Percentiles rank a stretch among this genome's conserved stretches.
phyloP scores from a whole-genome alignment of 92 coral and sea anemone species.

The Palythoa grandis region DNA sequence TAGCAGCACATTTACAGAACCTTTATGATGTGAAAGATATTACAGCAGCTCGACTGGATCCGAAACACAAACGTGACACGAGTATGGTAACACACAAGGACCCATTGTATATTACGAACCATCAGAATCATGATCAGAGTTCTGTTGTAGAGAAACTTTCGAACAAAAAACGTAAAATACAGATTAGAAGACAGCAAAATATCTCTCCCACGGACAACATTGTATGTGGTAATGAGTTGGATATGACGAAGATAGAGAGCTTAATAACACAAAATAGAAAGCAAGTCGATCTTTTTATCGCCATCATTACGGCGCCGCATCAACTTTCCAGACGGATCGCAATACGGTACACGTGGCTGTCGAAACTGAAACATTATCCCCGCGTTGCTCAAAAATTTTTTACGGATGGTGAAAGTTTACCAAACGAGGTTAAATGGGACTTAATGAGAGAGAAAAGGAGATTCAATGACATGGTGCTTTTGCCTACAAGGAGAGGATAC shows the following conservation, averaged over 20 bases:
- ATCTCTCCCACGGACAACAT: background rate
- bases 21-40: background rate
- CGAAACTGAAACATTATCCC: conserved; percentile 29
- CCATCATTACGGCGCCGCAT: conserved; percentile 40
- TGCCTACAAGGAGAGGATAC: too few species aligned
- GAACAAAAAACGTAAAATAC: background rate
- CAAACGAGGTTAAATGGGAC: background rate
- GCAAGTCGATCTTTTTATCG: conserved; percentile 53
- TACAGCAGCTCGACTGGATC: background rate
- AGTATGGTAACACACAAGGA: background rate
- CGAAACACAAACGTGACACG: background rate
- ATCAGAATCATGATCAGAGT: background rate
- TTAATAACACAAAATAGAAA: conserved; percentile 13
- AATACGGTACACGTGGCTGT: conserved; percentile 44
- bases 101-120: background rate
- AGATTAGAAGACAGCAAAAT: background rate
- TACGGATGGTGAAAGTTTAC: conserved; percentile 48
- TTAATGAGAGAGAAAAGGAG: conserved; percentile 24
- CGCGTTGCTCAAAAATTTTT: conserved; percentile 53
- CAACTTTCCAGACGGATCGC: conserved; percentile 36
- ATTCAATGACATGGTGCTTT: too few species aligned
- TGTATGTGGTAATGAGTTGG: conserved; percentile 29
- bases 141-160: background rate
- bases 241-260: conserved; percentile 18
- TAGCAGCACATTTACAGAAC: background rate